These are phyloP conservation scores for Trachymyrmex septentrionalis DNA, from an alignment of 1,140 invertebrate genomes.

Conservation along the genomic window DNA sequence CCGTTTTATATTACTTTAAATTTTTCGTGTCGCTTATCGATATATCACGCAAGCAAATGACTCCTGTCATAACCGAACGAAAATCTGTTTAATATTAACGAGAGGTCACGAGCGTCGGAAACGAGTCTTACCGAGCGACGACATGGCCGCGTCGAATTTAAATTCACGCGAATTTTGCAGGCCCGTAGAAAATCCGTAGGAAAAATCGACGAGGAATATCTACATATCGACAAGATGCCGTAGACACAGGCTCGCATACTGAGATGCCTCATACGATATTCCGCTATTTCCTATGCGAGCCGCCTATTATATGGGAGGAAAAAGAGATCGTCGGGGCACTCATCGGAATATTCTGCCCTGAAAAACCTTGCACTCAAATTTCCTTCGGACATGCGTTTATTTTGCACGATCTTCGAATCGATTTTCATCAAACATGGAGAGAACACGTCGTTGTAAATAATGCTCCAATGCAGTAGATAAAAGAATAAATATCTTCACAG, in stretches of 20 bases:
- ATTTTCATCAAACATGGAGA: constrained; percentile 21
- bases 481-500: constrained; percentile 12
- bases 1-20: neutral
- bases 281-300: constrained; percentile 70
- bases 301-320: constrained; percentile 76
- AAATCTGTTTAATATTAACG: constrained; percentile 66
- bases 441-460: constrained; percentile 43
- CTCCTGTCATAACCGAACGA: constrained; percentile 28
- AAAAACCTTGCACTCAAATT: constrained; percentile 19
- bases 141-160: constrained; percentile 80
- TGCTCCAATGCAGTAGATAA: constrained; percentile 3
- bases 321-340: constrained; percentile 59
- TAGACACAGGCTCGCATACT: constrained; percentile 82
- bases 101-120: constrained; percentile 57
- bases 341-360: constrained; percentile 52
- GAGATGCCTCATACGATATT: constrained; percentile 82
- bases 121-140: constrained; percentile 56
- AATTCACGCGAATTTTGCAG: constrained; percentile 81
- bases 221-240: constrained; percentile 79
- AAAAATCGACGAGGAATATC: constrained; percentile 72
- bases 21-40: constrained; percentile 46
- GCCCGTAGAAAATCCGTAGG: constrained; percentile 70
- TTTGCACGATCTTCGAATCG: constrained; percentile 44
- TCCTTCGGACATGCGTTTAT: constrained; percentile 42
- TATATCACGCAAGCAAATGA: constrained; percentile 57